Evolutionary conservation across 2,113 vertebrate species (phyloP).

Genomic region (Acanthochromis polyacanthus): DNA sequence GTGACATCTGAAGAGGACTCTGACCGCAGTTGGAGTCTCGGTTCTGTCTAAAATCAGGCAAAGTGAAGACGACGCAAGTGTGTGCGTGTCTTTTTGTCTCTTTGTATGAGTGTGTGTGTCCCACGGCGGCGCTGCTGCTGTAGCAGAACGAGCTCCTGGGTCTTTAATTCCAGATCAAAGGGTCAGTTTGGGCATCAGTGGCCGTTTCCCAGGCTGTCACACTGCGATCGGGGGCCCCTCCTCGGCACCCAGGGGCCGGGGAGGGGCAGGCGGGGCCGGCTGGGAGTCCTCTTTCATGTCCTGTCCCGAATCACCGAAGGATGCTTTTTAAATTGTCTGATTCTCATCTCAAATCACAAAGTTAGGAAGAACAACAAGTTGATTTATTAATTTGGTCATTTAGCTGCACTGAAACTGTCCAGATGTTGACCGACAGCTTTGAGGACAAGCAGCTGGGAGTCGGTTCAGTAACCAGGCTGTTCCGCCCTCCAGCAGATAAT

Average conservation of each 20-base stretch:
- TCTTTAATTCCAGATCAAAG: slow-evolving; percentile 73
- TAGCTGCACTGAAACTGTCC: no score
- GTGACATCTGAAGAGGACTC: no score
- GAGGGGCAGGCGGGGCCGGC: background rate
- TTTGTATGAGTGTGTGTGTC: slow-evolving; percentile 20
- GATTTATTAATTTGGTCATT: no score
- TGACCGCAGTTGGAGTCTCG: no score
- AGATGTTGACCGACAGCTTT: no score
- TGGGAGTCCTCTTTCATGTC: slow-evolving; percentile 18
- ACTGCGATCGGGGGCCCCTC: slow-evolving; percentile 45
- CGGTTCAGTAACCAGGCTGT: no score
- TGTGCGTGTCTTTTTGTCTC: slow-evolving; percentile 9
- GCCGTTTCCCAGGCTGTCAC: slow-evolving; percentile 62
- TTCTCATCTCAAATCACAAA: no score
- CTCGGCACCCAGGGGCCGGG: background rate
- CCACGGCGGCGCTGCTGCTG: slow-evolving; percentile 23
- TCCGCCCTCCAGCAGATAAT: no score
- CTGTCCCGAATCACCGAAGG: background rate
- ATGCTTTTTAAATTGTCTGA: no score
- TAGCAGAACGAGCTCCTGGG: slow-evolving; percentile 68
- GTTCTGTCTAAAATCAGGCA: no score
- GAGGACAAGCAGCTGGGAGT: no score
- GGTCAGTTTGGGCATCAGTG: slow-evolving; percentile 49
- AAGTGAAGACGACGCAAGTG: background rate
- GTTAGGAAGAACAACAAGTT: no score